Percentiles rank a stretch among this genome's conserved stretches.
Evolutionary conservation across 2,888 invertebrate species (phyloP).

Genomic region (Apotomis betuletana): DNA sequence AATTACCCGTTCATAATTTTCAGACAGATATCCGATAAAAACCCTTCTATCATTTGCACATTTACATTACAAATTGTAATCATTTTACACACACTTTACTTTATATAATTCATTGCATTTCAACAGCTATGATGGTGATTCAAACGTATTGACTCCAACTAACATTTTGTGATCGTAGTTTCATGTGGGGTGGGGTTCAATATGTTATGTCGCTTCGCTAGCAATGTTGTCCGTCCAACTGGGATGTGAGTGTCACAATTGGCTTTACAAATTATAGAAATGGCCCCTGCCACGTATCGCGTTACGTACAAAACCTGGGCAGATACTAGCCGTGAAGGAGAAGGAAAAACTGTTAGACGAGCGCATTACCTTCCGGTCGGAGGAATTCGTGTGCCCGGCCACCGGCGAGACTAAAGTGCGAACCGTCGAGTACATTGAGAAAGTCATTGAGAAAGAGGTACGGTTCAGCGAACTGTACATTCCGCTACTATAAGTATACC

Average conservation of each 20-base stretch:
- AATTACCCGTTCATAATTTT: constrained; percentile 14
- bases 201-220: constrained; percentile 66
- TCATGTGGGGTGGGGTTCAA: constrained; percentile 58
- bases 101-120: constrained; percentile 16
- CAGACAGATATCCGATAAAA: constrained; percentile 14
- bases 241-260: constrained; percentile 78
- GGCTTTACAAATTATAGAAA: constrained; percentile 83
- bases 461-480: constrained; percentile 72
- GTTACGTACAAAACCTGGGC: constrained; percentile 93
- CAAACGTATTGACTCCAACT: constrained; percentile 53
- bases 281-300: constrained; percentile 92
- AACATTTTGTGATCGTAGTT: constrained; percentile 53
- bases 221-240: constrained; percentile 62
- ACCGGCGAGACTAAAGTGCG: constrained; percentile 94
- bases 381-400: constrained; percentile 93
- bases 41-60: constrained; percentile 33
- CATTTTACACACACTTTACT: constrained; percentile 23
- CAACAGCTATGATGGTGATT: constrained; percentile 45
- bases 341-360: constrained; percentile 95
- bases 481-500: constrained; percentile 61
- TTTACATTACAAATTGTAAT: not conserved
- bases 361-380: constrained; percentile 93
- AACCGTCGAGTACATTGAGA: constrained; percentile 97
- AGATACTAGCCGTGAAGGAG: constrained; percentile 92
- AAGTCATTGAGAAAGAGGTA: constrained; percentile 98